These are phyloP conservation scores for Agriopis leucophaearia DNA, from an alignment of 2,888 invertebrate genomes.

Conservation along the genomic window DNA sequence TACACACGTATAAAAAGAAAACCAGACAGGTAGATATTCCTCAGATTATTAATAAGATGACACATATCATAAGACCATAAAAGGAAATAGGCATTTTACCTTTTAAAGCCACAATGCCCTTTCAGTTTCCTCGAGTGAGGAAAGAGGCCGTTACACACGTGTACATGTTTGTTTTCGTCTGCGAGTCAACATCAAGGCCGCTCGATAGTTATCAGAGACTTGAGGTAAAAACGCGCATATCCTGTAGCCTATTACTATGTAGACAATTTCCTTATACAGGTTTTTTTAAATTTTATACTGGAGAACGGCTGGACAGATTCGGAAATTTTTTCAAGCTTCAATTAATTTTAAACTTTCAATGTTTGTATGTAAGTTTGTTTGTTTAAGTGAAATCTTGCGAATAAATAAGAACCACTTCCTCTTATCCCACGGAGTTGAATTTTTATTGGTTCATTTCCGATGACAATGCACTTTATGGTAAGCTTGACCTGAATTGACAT, in stretches of 20 bases:
- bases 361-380: no score
- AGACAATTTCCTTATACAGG: no score
- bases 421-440: no score
- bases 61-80: neutral
- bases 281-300: no score
- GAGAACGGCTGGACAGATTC: no score
- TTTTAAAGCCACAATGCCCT: neutral
- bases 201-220: slow-evolving; percentile 4
- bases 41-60: neutral
- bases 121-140: neutral
- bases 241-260: slow-evolving; percentile 7
- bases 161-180: slow-evolving; percentile 19
- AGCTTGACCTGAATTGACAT: no score
- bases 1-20: neutral
- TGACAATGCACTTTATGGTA: no score
- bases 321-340: no score
- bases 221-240: slow-evolving; percentile 30
- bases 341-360: no score
- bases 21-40: neutral
- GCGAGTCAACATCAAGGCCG: slow-evolving; percentile 25
- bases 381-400: no score
- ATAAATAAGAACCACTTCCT: no score
- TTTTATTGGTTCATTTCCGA: no score
- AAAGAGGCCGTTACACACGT: neutral
- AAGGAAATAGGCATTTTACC: neutral